Percentiles rank a stretch among this genome's conserved stretches.
phyloP scores from a whole-genome alignment of 2,113 vertebrate species.

The Paramisgurnus dabryanus region DNA sequence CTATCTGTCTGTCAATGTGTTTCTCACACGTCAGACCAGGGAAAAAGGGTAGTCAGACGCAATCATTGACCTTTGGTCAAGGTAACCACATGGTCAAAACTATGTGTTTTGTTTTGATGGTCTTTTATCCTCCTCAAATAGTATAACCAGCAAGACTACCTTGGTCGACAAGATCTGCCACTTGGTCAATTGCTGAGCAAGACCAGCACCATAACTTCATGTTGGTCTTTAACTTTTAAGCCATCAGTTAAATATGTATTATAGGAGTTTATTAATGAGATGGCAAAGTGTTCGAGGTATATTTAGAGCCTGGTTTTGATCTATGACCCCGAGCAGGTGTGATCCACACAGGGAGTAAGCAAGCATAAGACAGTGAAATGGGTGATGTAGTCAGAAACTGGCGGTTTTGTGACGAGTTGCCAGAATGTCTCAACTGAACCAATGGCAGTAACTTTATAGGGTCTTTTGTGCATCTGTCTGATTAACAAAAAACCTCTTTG shows the following conservation, averaged over 20 bases:
- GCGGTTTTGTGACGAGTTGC: not conserved
- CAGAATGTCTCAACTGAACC: conserved; percentile 26
- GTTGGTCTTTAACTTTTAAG: not conserved
- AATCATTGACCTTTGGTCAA: not conserved
- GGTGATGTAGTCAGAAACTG: conserved; percentile 5
- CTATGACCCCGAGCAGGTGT: conserved; percentile 45
- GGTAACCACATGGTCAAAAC: too few species aligned
- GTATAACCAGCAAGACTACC: not conserved
- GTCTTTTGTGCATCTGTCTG: not conserved
- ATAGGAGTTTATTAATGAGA: conserved; percentile 32
- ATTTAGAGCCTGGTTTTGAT: conserved; percentile 28
- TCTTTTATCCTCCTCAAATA: too few species aligned
- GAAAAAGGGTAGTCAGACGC: conserved; percentile 31
- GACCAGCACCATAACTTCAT: not conserved
- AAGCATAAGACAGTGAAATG: not conserved
- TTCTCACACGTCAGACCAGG: conserved; percentile 5
- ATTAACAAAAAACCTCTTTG: not conserved
- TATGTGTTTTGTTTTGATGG: not conserved
- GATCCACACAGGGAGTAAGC: conserved; percentile 8
- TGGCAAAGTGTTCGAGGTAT: conserved; percentile 30
- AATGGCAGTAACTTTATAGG: not conserved
- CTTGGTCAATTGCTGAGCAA: too few species aligned
- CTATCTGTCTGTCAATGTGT: conserved; percentile 41
- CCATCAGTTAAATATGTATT: not conserved
- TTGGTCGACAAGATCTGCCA: not conserved